Evolutionary conservation across 2,113 vertebrate genomes (phyloP).

Genomic region (Boleophthalmus pectinirostris): DNA sequence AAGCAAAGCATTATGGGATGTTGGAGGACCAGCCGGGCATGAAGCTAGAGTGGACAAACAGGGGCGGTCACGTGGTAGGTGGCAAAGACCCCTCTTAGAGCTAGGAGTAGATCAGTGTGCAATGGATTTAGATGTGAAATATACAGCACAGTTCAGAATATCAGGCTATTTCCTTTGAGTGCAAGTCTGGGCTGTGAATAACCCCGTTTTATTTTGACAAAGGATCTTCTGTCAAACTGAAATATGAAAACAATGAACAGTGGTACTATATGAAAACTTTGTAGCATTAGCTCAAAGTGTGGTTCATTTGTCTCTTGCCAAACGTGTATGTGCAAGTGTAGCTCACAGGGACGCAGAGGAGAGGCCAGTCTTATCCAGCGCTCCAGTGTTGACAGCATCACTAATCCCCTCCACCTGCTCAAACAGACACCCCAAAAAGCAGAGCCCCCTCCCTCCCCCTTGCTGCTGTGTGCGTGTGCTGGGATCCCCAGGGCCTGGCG

Average conservation of each 20-base stretch:
- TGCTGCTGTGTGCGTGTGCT: constrained; percentile 58
- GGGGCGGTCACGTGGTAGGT: constrained; percentile 32
- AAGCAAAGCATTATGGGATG: constrained; percentile 77
- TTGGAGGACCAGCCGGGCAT: constrained; percentile 62
- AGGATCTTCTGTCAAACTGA: constrained; percentile 4
- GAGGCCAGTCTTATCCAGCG: constrained; percentile 79
- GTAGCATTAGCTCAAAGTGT: constrained; percentile 21
- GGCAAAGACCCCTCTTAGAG: background rate
- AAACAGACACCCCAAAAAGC: constrained; percentile 84
- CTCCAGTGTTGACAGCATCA: constrained; percentile 91
- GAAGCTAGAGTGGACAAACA: constrained; percentile 57
- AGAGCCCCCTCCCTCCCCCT: constrained; percentile 69
- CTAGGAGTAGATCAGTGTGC: background rate
- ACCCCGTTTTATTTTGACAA: background rate
- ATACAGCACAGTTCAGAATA: background rate
- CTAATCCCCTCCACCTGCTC: constrained; percentile 99
- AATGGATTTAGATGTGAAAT: background rate
- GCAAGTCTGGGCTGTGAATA: background rate
- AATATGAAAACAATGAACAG: background rate
- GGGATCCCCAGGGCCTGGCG: constrained; percentile 68
- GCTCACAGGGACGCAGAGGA: constrained; percentile 70
- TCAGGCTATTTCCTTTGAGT: background rate
- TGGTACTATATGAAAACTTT: constrained; percentile 9
- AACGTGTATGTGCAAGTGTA: constrained; percentile 66
- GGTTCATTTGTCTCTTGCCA: constrained; percentile 49